Evolutionary conservation across 1,140 invertebrate species (phyloP).

Genomic region (Hesperophylax magnus): DNA sequence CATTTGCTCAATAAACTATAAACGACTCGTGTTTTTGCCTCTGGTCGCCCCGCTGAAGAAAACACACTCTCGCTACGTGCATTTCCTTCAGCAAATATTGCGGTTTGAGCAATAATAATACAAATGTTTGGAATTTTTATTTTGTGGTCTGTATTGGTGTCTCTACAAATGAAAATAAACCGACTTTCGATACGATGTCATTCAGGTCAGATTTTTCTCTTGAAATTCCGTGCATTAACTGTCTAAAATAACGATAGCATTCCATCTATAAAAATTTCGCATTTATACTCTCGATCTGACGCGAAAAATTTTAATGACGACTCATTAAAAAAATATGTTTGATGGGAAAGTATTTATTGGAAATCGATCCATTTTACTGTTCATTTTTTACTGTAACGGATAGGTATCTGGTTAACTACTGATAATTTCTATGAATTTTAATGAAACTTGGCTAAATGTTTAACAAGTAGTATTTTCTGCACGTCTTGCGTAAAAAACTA

Average conservation of each 20-base stretch:
- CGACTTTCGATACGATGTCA: constrained; percentile 4
- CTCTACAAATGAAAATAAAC: not conserved
- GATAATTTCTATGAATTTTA: too few species aligned
- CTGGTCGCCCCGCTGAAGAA: constrained; percentile 3
- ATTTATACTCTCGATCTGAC: too few species aligned
- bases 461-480: too few species aligned
- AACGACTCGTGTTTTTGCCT: constrained; percentile 17
- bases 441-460: too few species aligned
- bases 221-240: too few species aligned
- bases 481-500: too few species aligned
- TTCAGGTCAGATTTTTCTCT: too few species aligned
- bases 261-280: too few species aligned
- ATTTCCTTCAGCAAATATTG: constrained; percentile 20
- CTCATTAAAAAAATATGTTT: not conserved
- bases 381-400: too few species aligned
- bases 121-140: constrained; percentile 32
- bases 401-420: too few species aligned
- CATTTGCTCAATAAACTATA: constrained; percentile 1
- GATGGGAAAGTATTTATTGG: not conserved
- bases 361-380: not conserved
- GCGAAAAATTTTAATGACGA: too few species aligned
- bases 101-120: not conserved
- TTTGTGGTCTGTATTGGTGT: constrained; percentile 10
- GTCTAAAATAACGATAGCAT: too few species aligned
- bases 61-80: not conserved